These are phyloP conservation scores for Drosophila prosaltans DNA, from an alignment of 1,140 invertebrate genomes.

Conservation along the genomic window DNA sequence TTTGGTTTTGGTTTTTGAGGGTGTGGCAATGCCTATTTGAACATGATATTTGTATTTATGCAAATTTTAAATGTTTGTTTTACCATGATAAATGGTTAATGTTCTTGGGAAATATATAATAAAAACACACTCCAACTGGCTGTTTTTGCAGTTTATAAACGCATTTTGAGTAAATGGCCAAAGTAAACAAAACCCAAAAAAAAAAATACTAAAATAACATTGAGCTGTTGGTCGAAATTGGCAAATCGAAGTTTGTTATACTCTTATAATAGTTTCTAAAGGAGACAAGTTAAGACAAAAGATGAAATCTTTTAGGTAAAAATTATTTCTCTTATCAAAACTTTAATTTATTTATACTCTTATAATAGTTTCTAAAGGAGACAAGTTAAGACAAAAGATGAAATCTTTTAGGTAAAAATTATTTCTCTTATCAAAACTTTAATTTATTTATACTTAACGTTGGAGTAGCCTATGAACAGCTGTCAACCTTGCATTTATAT, in stretches of 20 bases:
- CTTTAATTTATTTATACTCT: no score
- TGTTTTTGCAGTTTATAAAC: conserved; percentile 10
- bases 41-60: conserved; percentile 22
- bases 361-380: no score
- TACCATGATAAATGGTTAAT: conserved; percentile 14
- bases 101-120: neutral
- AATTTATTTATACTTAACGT: no score
- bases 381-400: no score
- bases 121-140: neutral
- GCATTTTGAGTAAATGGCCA: conserved; percentile 4
- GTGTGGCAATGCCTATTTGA: conserved; percentile 4
- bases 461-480: neutral
- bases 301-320: no score
- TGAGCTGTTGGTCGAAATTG: neutral
- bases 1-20: conserved; percentile 19
- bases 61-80: conserved; percentile 23
- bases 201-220: neutral
- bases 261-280: neutral
- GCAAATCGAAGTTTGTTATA: neutral
- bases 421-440: no score
- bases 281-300: no score
- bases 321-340: no score
- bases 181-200: neutral
- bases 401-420: no score
- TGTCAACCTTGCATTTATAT: neutral